Base-by-base conservation (phyloP, 2,113 vertebrate species). In the Oreochromis spilurus region DNA sequence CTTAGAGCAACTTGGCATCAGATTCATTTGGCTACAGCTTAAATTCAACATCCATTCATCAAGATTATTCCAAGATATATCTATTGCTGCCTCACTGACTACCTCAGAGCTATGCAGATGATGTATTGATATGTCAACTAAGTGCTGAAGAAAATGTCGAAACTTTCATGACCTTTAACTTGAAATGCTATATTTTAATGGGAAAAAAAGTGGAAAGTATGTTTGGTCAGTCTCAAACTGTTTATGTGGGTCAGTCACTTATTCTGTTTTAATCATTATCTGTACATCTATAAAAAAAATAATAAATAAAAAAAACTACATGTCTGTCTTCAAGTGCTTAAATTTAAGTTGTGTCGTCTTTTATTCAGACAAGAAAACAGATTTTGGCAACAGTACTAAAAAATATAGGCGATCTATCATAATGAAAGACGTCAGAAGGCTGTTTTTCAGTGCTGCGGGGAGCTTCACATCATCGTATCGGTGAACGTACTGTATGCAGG, bases 121-220 rank as follows among this genome's bases (percentile, higher is more conserved):
- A 86, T 84, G 79, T 53, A 81, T 26, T 52, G 19, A 67, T 60
- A 72, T 81, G 17, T 87, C 57, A 65, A 80, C 36, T 16, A 31
- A 81, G 62, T n/a, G 9, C 19, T 3, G 1, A 57, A 81, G 53
- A 77, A 77, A 81, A 88, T 34, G 55, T 29, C 19, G 31, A 80
- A 21, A 58, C 9, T 38, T 29, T 29, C 17, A 16, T 62, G 79
- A 81, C 55, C 84, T 84, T 87, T 86, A 86, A 82, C 67, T 38
- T 70, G 85, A 87, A 92, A 89, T 53, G 4, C 17, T 80, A 72
- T 88, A 67, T 87, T 90, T 83, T 87, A 86, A 82, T 88, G 78
- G 85, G 85, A 80, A 86, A 38, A 58, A 11, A 48, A 55, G 14
- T 2, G 52, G 2, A 70, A 31, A 26, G 24, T 31, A 1, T 52